These are phyloP conservation scores for Nyctibius grandis DNA, from an alignment of 2,797 vertebrate species.

Conservation along the genomic window DNA sequence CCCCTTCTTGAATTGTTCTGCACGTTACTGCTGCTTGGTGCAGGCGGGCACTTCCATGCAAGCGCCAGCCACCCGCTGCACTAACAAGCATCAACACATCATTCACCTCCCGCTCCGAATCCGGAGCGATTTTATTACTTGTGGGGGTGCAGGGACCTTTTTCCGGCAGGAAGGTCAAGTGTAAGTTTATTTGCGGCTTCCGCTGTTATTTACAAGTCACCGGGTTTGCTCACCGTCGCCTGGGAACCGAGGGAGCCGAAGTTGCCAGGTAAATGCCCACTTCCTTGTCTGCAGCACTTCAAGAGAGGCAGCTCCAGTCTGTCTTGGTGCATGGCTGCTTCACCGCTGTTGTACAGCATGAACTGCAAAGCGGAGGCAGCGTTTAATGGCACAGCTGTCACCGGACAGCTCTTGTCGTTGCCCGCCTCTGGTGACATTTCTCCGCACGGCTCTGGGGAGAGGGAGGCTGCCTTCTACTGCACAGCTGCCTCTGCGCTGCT, in stretches of 20 bases:
- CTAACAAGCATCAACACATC: not conserved
- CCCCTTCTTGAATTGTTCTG: not conserved
- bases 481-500: not conserved
- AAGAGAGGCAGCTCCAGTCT: not conserved
- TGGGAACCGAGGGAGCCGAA: not conserved
- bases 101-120: not conserved
- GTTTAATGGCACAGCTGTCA: not conserved
- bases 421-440: not conserved
- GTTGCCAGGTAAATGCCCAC: slow-evolving; percentile 45
- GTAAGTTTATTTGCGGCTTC: slow-evolving; percentile 15
- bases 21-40: not conserved
- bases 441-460: not conserved
- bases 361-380: not conserved
- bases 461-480: not conserved
- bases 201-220: not conserved
- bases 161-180: not conserved
- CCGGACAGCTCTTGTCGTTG: not conserved
- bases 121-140: not conserved
- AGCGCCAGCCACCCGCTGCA: not conserved
- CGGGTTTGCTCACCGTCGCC: not conserved
- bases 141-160: not conserved
- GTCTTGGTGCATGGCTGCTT: not conserved
- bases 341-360: not conserved
- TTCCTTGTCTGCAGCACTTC: not conserved
- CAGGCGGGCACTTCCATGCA: not conserved